These are phyloP conservation scores for Catagonus wagneri DNA, from an alignment of 2,113 vertebrate genomes.

Conservation along the genomic window DNA sequence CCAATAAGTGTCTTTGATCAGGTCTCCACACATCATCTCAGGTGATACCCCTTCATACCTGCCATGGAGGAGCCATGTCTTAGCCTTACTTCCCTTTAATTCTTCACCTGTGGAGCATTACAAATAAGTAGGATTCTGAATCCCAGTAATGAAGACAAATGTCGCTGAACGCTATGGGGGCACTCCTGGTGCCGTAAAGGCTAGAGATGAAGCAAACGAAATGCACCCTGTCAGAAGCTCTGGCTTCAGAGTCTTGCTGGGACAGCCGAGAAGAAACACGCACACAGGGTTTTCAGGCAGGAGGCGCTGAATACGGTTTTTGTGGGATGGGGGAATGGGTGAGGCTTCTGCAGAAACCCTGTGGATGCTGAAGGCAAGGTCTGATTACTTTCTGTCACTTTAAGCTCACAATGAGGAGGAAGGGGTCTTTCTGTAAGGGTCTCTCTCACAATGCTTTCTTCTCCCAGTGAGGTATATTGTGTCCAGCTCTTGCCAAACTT, in stretches of 20 bases:
- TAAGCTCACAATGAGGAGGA: neutral
- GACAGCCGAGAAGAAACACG: neutral
- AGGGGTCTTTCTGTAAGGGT: constrained; percentile 2
- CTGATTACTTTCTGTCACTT: neutral
- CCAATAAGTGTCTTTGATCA: neutral
- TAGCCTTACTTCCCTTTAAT: constrained; percentile 4
- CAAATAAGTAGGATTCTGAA: constrained; percentile 38
- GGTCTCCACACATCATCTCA: neutral
- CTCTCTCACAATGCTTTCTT: neutral
- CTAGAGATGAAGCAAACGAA: neutral
- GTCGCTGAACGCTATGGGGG: neutral
- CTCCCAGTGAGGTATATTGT: constrained; percentile 40
- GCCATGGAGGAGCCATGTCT: neutral
- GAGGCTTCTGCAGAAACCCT: neutral
- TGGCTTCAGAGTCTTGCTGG: neutral
- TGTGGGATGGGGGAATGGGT: neutral
- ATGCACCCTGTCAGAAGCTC: fast-evolving
- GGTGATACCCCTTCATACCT: neutral
- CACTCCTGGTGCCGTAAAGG: neutral
- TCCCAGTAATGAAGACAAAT: constrained; percentile 1
- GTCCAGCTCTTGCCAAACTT: constrained; percentile 72
- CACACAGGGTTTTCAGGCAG: neutral
- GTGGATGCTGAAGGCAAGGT: neutral
- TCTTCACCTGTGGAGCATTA: neutral
- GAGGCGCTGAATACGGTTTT: neutral